phyloP scores from a whole-genome alignment of 2,797 vertebrate species.

The Coendou prehensilis region DNA sequence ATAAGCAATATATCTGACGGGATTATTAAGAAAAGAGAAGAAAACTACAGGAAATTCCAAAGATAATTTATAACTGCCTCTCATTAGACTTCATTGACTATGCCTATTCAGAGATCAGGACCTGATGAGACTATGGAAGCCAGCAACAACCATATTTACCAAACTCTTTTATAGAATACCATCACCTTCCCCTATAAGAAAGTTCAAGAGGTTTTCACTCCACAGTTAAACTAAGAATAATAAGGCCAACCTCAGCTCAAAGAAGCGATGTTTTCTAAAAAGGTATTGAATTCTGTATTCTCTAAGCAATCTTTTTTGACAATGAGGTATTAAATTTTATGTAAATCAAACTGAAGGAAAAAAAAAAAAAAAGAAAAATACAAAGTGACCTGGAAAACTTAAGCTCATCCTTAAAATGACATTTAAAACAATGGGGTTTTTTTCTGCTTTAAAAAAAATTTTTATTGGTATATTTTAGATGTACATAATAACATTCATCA shows the following conservation, averaged over 20 bases:
- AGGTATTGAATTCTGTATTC: slow-evolving; percentile 45
- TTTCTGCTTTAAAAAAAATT: neutral
- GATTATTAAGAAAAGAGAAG: slow-evolving; percentile 21
- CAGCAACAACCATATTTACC: neutral
- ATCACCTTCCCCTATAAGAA: neutral
- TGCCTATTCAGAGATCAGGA: neutral
- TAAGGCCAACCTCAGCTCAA: neutral
- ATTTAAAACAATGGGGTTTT: neutral
- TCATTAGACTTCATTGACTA: neutral
- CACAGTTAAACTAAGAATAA: neutral
- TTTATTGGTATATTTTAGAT: neutral
- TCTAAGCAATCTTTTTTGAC: slow-evolving; percentile 34
- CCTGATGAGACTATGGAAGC: neutral
- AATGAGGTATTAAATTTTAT: neutral
- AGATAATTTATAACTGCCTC: slow-evolving; percentile 9
- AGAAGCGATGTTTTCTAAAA: slow-evolving; percentile 47
- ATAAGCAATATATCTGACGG: neutral
- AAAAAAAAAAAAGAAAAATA: neutral
- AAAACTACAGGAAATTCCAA: slow-evolving; percentile 15
- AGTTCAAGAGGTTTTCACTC: slow-evolving; percentile 32
- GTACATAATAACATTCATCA: neutral
- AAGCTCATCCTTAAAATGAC: slow-evolving; percentile 22
- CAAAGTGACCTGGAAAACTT: slow-evolving; percentile 14
- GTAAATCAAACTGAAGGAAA: slow-evolving; percentile 31
- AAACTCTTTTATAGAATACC: slow-evolving; percentile 20